Percentiles rank a stretch among this genome's conserved stretches.
Evolutionary conservation across 2,797 vertebrate genomes (phyloP).

Genomic region (Knipowitschia caucasica): DNA sequence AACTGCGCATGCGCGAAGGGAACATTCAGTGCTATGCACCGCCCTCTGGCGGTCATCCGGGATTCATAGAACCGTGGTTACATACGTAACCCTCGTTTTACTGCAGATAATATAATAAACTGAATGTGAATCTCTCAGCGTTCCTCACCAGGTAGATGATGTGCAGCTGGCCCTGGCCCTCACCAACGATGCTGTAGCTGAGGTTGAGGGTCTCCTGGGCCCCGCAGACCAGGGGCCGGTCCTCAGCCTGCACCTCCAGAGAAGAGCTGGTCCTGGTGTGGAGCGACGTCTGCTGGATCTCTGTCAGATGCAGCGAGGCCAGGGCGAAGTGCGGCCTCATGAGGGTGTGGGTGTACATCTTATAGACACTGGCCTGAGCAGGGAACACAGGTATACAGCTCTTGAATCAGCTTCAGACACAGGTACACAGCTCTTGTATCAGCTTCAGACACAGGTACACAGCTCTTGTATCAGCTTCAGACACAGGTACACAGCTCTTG

Average conservation of each 20-base stretch:
- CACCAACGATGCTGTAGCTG: not conserved
- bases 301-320: not conserved
- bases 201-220: not conserved
- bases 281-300: not conserved
- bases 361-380: not conserved
- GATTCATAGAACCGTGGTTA: no score
- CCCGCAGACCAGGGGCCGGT: not conserved
- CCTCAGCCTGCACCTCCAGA: not conserved
- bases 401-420: no score
- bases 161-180: not conserved
- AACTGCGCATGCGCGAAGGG: no score
- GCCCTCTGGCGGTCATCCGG: no score
- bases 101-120: no score
- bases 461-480: no score
- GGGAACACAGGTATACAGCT: not conserved
- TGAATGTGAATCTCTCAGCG: no score
- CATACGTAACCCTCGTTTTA: no score
- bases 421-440: no score
- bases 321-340: not conserved
- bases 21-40: no score
- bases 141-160: slow-evolving; percentile 2
- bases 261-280: not conserved
- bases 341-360: accelerated
- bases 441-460: no score
- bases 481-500: no score